These are phyloP conservation scores for Jordanella pulchra DNA, from an alignment of 2,797 vertebrate species.

Conservation along the genomic window DNA sequence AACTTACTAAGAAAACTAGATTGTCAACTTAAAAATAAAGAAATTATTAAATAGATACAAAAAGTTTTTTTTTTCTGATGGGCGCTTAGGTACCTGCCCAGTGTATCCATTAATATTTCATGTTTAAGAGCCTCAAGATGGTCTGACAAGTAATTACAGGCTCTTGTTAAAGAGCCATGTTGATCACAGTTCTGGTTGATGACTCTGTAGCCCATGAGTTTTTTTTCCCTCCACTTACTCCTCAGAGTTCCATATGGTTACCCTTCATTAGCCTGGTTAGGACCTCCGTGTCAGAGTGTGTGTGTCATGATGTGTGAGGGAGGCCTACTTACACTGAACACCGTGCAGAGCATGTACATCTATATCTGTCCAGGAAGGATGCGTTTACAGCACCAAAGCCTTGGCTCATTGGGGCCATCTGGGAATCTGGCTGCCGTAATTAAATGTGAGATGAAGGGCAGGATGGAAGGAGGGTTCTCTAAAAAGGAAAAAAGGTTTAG, in stretches of 20 bases:
- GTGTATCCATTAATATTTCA: background rate
- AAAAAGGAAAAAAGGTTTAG: constrained; percentile 9
- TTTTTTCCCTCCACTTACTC: constrained; percentile 37
- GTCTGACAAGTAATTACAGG: constrained; percentile 16
- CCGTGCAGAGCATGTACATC: constrained; percentile 41
- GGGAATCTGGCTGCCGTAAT: constrained; percentile 68
- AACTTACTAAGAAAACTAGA: no score
- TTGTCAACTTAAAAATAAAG: no score
- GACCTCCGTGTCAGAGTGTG: constrained; percentile 38
- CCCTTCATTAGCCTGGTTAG: constrained; percentile 54
- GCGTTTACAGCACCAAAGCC: constrained; percentile 55
- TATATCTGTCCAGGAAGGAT: constrained; percentile 60
- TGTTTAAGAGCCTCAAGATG: background rate
- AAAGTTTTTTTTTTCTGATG: no score
- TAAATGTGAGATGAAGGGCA: constrained; percentile 63
- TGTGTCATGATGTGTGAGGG: constrained; percentile 26
- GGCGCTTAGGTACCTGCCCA: background rate
- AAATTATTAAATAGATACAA: no score
- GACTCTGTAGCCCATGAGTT: constrained; percentile 19
- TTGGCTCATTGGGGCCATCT: constrained; percentile 68
- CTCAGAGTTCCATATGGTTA: constrained; percentile 38
- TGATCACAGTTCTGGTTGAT: constrained; percentile 27
- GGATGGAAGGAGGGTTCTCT: constrained; percentile 19
- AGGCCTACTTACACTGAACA: constrained; percentile 26
- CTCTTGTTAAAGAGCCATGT: constrained; percentile 11